Percentiles rank a stretch among this genome's conserved stretches.
phyloP scores from a whole-genome alignment of 2,888 invertebrate genomes.

The Arctia plantaginis region DNA sequence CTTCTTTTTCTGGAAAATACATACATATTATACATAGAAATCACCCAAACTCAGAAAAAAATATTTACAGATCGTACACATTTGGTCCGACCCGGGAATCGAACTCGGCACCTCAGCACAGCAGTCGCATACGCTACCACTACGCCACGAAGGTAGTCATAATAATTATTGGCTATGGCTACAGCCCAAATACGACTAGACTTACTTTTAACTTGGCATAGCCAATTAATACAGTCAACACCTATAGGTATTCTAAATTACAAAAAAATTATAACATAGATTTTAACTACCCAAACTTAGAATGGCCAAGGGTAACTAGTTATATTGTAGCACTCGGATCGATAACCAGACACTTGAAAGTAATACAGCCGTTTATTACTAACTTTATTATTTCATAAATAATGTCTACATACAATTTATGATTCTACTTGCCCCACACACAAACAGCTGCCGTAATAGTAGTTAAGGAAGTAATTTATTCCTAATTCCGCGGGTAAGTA shows the following conservation, averaged over 20 bases:
- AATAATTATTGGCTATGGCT: background rate
- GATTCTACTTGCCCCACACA: conserved; percentile 5
- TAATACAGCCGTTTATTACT: background rate
- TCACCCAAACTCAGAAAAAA: no score
- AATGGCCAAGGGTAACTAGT: background rate
- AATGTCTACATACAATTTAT: conserved; percentile 6
- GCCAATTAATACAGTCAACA: background rate
- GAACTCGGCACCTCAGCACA: no score
- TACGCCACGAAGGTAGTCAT: no score
- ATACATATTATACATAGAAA: no score
- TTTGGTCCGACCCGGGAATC: no score
- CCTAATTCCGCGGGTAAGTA: background rate
- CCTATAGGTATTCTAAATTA: no score
- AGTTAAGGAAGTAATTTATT: conserved; percentile 2
- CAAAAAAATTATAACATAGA: background rate
- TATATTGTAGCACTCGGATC: background rate
- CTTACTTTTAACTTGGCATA: background rate
- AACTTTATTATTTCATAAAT: background rate
- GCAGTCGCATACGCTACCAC: no score
- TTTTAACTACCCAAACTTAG: background rate
- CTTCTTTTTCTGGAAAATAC: no score
- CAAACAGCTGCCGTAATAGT: background rate
- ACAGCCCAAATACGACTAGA: background rate
- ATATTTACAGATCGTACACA: no score
- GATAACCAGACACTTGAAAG: background rate